Conservation (phyloP, 2,888 invertebrate species). For the Lampropteryx suffumata region DNA sequence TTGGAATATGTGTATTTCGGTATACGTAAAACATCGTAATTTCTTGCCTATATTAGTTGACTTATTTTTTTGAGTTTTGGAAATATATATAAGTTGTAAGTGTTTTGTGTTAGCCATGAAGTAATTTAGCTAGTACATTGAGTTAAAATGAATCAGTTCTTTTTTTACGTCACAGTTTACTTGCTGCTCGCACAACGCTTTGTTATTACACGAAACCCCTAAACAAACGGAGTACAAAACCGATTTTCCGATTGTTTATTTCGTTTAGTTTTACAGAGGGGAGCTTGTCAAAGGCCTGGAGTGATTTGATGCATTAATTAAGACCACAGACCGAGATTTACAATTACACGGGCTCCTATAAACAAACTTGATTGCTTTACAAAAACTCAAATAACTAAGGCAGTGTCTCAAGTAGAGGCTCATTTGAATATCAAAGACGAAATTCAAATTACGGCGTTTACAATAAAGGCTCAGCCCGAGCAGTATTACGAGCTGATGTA, state of each 20-base stretch:
- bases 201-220: slow-evolving; percentile 34
- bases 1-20: slow-evolving; percentile 13
- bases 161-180: slow-evolving; percentile 1
- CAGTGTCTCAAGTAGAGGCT: slow-evolving; percentile 81
- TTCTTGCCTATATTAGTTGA: too few relatives aligned
- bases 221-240: slow-evolving; percentile 43
- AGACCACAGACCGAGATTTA: slow-evolving; percentile 78
- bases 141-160: background rate
- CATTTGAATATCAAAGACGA: slow-evolving; percentile 83
- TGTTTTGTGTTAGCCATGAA: too few relatives aligned
- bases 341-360: slow-evolving; percentile 78
- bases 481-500: slow-evolving; percentile 81
- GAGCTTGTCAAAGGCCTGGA: slow-evolving; percentile 60
- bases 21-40: slow-evolving; percentile 8
- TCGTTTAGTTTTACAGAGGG: slow-evolving; percentile 53
- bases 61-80: too few relatives aligned
- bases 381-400: slow-evolving; percentile 83
- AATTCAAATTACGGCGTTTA: slow-evolving; percentile 83
- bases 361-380: slow-evolving; percentile 83
- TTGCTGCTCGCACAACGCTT: slow-evolving; percentile 3
- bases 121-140: too few relatives aligned
- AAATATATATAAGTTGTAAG: too few relatives aligned
- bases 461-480: slow-evolving; percentile 79
- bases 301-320: slow-evolving; percentile 79
- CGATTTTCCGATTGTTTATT: slow-evolving; percentile 57